phyloP scores from a whole-genome alignment of 2,888 invertebrate species.

The Amiota mariae region DNA sequence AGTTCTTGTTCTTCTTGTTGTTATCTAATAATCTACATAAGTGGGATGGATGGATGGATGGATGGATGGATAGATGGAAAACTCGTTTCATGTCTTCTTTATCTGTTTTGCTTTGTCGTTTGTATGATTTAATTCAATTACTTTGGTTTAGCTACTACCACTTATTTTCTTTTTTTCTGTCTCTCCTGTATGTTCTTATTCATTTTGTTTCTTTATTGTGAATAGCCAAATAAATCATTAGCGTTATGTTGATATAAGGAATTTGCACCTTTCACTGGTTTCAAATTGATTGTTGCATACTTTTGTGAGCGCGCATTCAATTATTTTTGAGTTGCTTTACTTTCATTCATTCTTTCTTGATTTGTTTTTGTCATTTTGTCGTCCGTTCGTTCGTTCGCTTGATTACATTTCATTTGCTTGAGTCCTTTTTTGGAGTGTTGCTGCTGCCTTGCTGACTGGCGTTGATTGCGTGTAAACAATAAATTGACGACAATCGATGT shows the following conservation, averaged over 20 bases:
- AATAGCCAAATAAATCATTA: slow-evolving; percentile 56
- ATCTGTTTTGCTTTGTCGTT: slow-evolving; percentile 40
- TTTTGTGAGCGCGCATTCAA: neutral
- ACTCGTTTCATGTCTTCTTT: slow-evolving; percentile 15
- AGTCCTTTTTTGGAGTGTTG: slow-evolving; percentile 41
- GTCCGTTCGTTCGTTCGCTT: slow-evolving; percentile 38
- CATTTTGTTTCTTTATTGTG: too few species aligned
- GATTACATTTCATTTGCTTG: slow-evolving; percentile 43
- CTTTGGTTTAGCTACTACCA: slow-evolving; percentile 36
- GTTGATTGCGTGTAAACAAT: slow-evolving; percentile 62
- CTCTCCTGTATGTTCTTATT: slow-evolving; percentile 17
- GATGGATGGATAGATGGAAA: neutral
- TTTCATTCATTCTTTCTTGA: neutral
- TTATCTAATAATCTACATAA: neutral
- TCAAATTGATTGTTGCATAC: slow-evolving; percentile 53
- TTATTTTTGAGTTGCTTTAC: neutral
- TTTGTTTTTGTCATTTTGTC: slow-evolving; percentile 1
- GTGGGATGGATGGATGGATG: neutral
- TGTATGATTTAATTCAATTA: slow-evolving; percentile 54
- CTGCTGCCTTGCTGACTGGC: slow-evolving; percentile 41
- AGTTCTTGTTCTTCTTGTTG: neutral
- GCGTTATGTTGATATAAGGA: slow-evolving; percentile 35
- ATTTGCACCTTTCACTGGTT: slow-evolving; percentile 35
- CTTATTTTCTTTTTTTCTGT: neutral
- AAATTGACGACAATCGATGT: slow-evolving; percentile 42